Evolutionary conservation across 2,113 vertebrate genomes (phyloP).

Genomic region (Daphoenositta chrysoptera): DNA sequence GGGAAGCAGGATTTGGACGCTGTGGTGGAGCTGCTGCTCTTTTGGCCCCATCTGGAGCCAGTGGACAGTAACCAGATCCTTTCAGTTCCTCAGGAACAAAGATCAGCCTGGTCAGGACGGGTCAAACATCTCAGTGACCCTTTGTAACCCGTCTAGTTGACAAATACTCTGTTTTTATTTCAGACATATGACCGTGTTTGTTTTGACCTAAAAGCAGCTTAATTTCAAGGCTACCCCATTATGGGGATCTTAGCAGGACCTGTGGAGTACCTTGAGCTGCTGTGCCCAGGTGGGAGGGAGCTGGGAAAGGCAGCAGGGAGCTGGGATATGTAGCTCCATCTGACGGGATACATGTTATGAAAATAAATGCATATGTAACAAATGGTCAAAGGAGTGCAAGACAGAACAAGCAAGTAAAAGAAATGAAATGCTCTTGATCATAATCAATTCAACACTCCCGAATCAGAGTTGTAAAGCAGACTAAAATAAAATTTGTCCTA

Average conservation of each 20-base stretch:
- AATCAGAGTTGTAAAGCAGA: background rate
- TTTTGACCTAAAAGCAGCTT: background rate
- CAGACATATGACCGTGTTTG: rapidly evolving
- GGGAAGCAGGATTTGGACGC: background rate
- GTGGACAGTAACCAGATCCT: background rate
- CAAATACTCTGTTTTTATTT: background rate
- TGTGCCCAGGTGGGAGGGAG: background rate
- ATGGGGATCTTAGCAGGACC: background rate
- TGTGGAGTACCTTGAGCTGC: background rate
- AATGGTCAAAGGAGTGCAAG: background rate
- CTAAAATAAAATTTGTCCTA: background rate
- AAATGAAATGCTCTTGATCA: background rate
- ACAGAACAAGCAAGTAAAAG: background rate
- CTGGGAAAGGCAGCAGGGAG: background rate
- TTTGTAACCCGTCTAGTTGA: background rate
- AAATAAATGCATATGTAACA: background rate
- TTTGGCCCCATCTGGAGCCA: background rate
- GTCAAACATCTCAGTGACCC: background rate
- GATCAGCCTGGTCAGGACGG: background rate
- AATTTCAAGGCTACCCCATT: background rate
- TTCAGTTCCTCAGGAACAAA: background rate
- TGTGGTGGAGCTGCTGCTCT: background rate
- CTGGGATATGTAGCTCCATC: background rate
- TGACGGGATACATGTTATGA: background rate
- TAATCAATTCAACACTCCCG: rapidly evolving